These are phyloP conservation scores for Acholoe squamosa DNA, from an alignment of 2,888 invertebrate genomes.

Conservation along the genomic window DNA sequence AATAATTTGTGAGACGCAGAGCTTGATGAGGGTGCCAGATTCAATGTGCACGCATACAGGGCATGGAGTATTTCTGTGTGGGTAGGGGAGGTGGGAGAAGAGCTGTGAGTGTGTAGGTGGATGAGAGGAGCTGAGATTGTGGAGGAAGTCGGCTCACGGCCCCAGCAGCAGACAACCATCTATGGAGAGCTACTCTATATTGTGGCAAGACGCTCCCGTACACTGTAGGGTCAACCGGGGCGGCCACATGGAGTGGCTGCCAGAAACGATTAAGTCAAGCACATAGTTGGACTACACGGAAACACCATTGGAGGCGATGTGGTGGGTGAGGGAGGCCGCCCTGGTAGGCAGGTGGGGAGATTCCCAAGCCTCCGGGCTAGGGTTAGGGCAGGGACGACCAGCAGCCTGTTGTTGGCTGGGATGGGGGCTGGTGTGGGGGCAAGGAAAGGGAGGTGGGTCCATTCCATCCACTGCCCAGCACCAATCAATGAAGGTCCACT, in stretches of 20 bases:
- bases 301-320: slow-evolving; percentile 58
- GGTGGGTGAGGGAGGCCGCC: background rate
- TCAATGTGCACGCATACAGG: too few species aligned
- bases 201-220: background rate
- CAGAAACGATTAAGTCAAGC: slow-evolving; percentile 49
- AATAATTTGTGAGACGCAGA: too few species aligned
- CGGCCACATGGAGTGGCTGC: slow-evolving; percentile 52
- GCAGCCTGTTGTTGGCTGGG: background rate
- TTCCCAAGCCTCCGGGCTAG: slow-evolving; percentile 51
- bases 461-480: background rate
- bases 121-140: background rate
- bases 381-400: background rate
- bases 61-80: background rate
- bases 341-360: slow-evolving; percentile 42
- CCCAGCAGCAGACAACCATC: background rate
- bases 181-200: slow-evolving; percentile 25
- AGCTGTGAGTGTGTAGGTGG: background rate
- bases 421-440: background rate
- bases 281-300: slow-evolving; percentile 61
- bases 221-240: slow-evolving; percentile 6
- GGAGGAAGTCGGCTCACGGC: background rate
- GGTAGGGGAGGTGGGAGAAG: background rate
- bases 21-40: too few species aligned
- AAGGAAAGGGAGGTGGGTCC: background rate
- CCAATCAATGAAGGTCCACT: slow-evolving; percentile 39